These are phyloP conservation scores for Galeopsomyia nigrocyanea DNA, from an alignment of 2,888 invertebrate species.

Conservation along the genomic window DNA sequence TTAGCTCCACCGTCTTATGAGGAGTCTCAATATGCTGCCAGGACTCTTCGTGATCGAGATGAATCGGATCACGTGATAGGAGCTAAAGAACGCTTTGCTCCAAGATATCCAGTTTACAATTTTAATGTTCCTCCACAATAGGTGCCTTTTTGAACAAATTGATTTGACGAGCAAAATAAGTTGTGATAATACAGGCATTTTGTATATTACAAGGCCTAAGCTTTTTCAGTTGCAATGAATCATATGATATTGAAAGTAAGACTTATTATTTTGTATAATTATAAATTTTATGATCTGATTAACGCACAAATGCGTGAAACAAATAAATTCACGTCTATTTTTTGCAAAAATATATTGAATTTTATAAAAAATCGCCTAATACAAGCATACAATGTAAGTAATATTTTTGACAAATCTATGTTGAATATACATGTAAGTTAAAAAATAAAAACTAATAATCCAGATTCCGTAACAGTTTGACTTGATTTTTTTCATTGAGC, in stretches of 20 bases:
- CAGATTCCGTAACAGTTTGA: not conserved
- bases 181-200: slow-evolving; percentile 44
- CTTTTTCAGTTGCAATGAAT: slow-evolving; percentile 36
- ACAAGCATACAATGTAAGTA: slow-evolving; percentile 14
- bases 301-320: slow-evolving; percentile 24
- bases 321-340: slow-evolving; percentile 13
- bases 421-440: slow-evolving; percentile 28
- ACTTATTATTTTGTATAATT: slow-evolving; percentile 37
- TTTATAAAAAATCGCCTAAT: slow-evolving; percentile 28
- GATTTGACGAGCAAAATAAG: slow-evolving; percentile 31
- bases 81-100: slow-evolving; percentile 59
- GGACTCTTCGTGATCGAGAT: slow-evolving; percentile 75
- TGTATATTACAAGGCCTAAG: slow-evolving; percentile 28
- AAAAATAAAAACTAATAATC: slow-evolving; percentile 27
- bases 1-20: slow-evolving; percentile 78
- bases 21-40: slow-evolving; percentile 74
- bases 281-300: slow-evolving; percentile 30
- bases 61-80: slow-evolving; percentile 73
- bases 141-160: slow-evolving; percentile 17
- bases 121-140: slow-evolving; percentile 32
- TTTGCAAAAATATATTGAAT: slow-evolving; percentile 22
- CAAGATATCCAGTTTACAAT: slow-evolving; percentile 67
- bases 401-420: slow-evolving; percentile 38
- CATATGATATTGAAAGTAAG: slow-evolving; percentile 24
- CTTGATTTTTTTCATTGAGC: slow-evolving; percentile 9